Percentiles rank a stretch among this genome's conserved stretches.
Evolutionary conservation across 2,888 invertebrate species (phyloP).

Genomic region (Tillus elongatus): DNA sequence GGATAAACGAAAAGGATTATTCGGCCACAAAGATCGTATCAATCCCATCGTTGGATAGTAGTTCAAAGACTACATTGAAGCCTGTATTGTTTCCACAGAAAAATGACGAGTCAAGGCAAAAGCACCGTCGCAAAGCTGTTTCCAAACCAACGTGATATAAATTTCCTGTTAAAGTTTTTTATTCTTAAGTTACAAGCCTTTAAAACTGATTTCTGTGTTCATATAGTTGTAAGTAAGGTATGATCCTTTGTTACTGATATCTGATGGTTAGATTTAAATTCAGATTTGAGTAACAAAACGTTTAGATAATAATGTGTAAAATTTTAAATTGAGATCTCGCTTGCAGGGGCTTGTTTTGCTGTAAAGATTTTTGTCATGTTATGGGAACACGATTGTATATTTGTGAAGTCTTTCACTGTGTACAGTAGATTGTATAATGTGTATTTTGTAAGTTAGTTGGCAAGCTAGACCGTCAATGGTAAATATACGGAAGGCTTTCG

Average conservation of each 20-base stretch:
- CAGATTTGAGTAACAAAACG: too few relatives aligned
- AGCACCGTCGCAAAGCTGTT: constrained; percentile 37
- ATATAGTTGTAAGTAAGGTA: too few relatives aligned
- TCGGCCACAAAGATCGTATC: constrained; percentile 53
- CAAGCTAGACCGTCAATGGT: too few relatives aligned
- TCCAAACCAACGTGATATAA: constrained; percentile 32
- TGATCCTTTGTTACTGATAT: too few relatives aligned
- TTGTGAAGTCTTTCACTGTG: constrained; percentile 37
- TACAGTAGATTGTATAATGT: constrained; percentile 38
- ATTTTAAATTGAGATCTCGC: too few relatives aligned
- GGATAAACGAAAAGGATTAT: constrained; percentile 69
- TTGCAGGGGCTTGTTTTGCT: too few relatives aligned
- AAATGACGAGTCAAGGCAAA: constrained; percentile 31
- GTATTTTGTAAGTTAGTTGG: too few relatives aligned
- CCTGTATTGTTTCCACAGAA: constrained; percentile 43
- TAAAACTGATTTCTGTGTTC: constrained; percentile 19
- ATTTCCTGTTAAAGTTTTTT: constrained; percentile 25
- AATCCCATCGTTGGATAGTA: constrained; percentile 45
- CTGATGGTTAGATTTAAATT: too few relatives aligned
- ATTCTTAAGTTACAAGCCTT: constrained; percentile 27
- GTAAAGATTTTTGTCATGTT: too few relatives aligned
- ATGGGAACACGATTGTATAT: too few relatives aligned
- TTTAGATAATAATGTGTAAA: too few relatives aligned
- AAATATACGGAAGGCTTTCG: too few relatives aligned
- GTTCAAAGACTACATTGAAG: constrained; percentile 46